Evolutionary conservation across 2,888 invertebrate species (phyloP), one percentile per base, ranked within the genome.

Genomic region (Sesia bembeciformis): DNA sequence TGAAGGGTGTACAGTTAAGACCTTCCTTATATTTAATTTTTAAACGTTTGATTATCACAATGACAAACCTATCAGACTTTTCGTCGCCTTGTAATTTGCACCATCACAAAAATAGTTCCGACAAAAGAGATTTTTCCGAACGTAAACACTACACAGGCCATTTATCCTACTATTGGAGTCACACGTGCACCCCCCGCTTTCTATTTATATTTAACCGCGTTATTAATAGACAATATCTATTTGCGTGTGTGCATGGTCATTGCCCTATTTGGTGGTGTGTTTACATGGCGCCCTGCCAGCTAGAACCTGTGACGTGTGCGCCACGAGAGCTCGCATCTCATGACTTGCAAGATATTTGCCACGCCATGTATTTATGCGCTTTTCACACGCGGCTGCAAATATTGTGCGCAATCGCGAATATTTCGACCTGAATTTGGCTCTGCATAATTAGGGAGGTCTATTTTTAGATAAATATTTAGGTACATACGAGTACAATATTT

Each of bases 201-300:
- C 66, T 67, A 70, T 78, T 81, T 84, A 84, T 83, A 82, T 82
- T 81, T 74, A 76, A 75, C 72, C 65, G 59, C 60, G 69, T 5
- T 86, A 87, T 82, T 80, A 78, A 78, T 86, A 86, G 83, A 80
- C 66, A 67, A 70, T 69, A 70, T 75, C 83, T 87, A 86, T 87
- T 86, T 87, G 72, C 70, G 81, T 83, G 73, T 60, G 63, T 61
- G 70, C 70, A 68, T 85, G 87, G 85, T 86, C 86, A 81, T 84
- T 87, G 85, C 87, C 86, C 88, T 84, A 85, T 84, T 85, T 86
- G 87, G 86, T 80, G 70, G 68, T 77, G 69, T 84, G 84, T 87
- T 84, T 86, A 84, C 82, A 76, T 85, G 84, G 84, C 84, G 74
- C 67, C 61, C 55, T 73, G 83, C 81, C 82, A 84, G 75, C 56